Conservation (phyloP, 2,888 invertebrate species). For the Pecten maximus region DNA sequence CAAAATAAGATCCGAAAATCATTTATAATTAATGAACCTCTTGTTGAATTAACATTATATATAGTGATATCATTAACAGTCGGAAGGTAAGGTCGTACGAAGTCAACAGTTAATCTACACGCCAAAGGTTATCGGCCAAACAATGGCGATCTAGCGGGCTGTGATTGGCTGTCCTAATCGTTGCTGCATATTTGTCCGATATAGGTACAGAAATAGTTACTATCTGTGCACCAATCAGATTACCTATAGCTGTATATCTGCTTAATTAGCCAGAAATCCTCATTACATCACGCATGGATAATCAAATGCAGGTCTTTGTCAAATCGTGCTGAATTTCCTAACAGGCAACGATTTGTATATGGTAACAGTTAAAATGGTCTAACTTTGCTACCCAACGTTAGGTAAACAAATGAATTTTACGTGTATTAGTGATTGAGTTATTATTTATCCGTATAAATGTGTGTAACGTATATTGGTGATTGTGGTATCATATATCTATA, state of each 20-base stretch:
- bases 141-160: neutral
- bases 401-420: too few relatives aligned
- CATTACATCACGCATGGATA: neutral
- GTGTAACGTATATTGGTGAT: too few relatives aligned
- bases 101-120: neutral
- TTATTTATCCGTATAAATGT: too few relatives aligned
- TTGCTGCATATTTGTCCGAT: neutral
- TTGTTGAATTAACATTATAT: neutral
- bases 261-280: neutral
- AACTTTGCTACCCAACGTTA: too few relatives aligned
- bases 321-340: neutral
- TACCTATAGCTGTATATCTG: neutral
- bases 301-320: neutral
- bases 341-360: neutral
- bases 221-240: conserved; percentile 20
- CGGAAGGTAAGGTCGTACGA: neutral
- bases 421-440: too few relatives aligned
- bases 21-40: neutral
- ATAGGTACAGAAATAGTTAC: neutral
- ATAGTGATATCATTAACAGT: neutral
- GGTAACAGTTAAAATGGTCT: neutral
- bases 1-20: neutral
- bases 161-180: neutral
- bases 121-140: neutral
- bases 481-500: too few relatives aligned